Evolutionary conservation across 2,888 invertebrate genomes (phyloP), one percentile per base, ranked within the genome.

Genomic region (Andrena hattorfiana): DNA sequence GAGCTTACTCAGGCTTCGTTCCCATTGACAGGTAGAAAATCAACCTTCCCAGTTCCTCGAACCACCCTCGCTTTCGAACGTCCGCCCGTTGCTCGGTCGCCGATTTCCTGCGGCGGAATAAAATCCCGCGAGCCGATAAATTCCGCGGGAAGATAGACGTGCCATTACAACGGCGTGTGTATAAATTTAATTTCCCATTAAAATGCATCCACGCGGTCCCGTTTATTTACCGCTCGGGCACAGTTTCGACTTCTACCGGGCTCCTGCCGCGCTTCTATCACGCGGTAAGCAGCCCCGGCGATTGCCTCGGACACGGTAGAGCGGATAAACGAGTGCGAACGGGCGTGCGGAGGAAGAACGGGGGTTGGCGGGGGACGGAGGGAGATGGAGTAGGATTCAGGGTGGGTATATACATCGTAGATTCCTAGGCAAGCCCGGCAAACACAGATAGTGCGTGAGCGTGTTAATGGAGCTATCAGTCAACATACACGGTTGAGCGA

Each of bases 391-490:
- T 77, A 68, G 79, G 66, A 42, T 70, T 67, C 42, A 42, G 76
- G 51, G 67, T 54, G 76, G 51, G 67, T 54, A 30, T 67, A 49
- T 77, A 69, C 77, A 81, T 67, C 66, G 51, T 48, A 59, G 67
- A 84, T 77, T 85, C 85, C 73, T 86, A 86, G 87, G 81, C 86
- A 84, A 77, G 71, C 85, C 42, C 56, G 68, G 87, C 85, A 89
- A 89, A 90, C 89, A 88, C 80, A 84, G 88, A 90, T 86, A 90
- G 89, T 85, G 87, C 89, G 88, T 88, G 86, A 85, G 86, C 86
- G 91, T 88, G 89, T 90, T 92, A 92, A 92, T 92, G 89, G 89
- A 91, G 87, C 90, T 90, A 92, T 92, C 92, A 92, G 90, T 91
- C 91, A 90, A 87, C 89, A 90, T 89, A 86, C 89, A 84, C 80